A percentile compares a stretch with the other conserved stretches of the same genome.
These are phyloP conservation scores for Apis dorsata DNA, from an alignment of 1,140 invertebrate species.

Conservation along the genomic window DNA sequence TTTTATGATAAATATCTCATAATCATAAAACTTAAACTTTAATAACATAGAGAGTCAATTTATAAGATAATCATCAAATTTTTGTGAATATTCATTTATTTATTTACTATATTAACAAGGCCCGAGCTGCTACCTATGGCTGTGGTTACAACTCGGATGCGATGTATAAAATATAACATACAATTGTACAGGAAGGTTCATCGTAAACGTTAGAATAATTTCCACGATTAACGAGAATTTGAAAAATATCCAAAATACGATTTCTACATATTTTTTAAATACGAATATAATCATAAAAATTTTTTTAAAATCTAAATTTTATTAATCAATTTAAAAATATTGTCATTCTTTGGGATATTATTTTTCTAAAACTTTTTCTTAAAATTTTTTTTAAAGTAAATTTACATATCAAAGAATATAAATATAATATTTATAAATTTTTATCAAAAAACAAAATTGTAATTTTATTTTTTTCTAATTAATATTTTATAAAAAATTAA, in stretches of 20 bases:
- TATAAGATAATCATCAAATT: neutral
- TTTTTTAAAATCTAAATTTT: neutral
- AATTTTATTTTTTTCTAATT: too few species aligned
- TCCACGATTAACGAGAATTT: neutral
- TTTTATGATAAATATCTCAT: too few species aligned
- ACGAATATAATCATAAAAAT: neutral
- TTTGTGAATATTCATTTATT: slow-evolving; percentile 39
- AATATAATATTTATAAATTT: neutral
- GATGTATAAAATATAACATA: slow-evolving; percentile 73
- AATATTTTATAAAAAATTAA: too few species aligned
- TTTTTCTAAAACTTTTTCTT: neutral
- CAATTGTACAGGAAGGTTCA: slow-evolving; percentile 40
- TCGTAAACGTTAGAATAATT: slow-evolving; percentile 21
- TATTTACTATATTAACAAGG: slow-evolving; percentile 66
- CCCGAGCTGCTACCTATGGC: slow-evolving; percentile 74
- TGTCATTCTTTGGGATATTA: too few species aligned
- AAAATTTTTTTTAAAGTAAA: neutral
- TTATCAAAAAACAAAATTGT: too few species aligned
- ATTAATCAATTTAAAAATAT: neutral
- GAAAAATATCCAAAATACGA: neutral
- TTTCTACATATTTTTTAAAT: neutral
- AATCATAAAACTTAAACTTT: too few species aligned
- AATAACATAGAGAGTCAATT: neutral
- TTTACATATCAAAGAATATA: neutral
- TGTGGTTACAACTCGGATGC: slow-evolving; percentile 74